These are phyloP conservation scores for Osmerus eperlanus DNA, from an alignment of 2,113 vertebrate genomes.

Conservation along the genomic window DNA sequence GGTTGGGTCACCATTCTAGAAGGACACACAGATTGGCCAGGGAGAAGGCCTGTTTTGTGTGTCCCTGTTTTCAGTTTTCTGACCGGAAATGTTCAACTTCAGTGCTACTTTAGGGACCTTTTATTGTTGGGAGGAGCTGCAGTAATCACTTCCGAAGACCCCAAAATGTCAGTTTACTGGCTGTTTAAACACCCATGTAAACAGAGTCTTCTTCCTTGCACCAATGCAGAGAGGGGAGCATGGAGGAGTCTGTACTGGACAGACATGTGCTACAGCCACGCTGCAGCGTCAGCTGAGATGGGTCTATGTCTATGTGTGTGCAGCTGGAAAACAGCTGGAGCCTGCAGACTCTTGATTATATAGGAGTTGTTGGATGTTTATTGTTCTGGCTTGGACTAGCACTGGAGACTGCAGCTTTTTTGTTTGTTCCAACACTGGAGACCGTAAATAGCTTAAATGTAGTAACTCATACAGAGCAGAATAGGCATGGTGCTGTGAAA, in stretches of 20 bases:
- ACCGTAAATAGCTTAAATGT: no score
- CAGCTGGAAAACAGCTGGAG: conserved; percentile 60
- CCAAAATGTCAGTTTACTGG: no score
- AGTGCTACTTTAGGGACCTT: conserved; percentile 5
- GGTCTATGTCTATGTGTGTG: conserved; percentile 1
- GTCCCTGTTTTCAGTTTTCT: conserved; percentile 28
- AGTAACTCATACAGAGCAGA: no score
- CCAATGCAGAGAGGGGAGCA: not conserved
- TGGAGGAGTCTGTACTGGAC: not conserved
- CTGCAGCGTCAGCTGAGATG: not conserved
- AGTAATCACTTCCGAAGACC: not conserved
- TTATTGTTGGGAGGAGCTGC: conserved; percentile 10
- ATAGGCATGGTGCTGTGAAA: not conserved
- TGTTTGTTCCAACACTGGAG: not conserved
- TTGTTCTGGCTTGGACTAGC: not conserved
- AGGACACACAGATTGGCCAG: conserved; percentile 24
- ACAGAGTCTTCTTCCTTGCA: not conserved
- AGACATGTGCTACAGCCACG: not conserved
- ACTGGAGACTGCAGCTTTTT: not conserved
- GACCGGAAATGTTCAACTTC: conserved; percentile 9
- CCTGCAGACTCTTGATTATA: conserved; percentile 38
- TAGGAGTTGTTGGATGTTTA: conserved; percentile 1
- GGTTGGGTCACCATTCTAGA: conserved; percentile 36
- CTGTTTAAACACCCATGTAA: not conserved
- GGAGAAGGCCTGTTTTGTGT: conserved; percentile 9